Percentiles rank a stretch among this genome's conserved stretches.
These are phyloP conservation scores for Hippocampus abdominalis DNA, from an alignment of 2,113 vertebrate genomes.

Conservation along the genomic window DNA sequence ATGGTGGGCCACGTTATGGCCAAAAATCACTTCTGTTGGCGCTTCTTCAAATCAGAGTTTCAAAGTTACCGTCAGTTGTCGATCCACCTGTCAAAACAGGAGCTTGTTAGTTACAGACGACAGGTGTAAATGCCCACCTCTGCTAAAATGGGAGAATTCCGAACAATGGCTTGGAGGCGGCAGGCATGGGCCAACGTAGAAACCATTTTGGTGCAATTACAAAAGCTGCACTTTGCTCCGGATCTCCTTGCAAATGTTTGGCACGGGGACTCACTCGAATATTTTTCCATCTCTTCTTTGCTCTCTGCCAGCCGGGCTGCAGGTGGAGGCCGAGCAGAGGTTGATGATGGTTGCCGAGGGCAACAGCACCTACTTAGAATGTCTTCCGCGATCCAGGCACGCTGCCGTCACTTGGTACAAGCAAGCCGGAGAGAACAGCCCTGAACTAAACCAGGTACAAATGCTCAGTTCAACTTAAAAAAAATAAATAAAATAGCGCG, in stretches of 20 bases:
- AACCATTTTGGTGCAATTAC: background rate
- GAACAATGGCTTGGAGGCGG: background rate
- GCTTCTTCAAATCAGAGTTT: too few species aligned
- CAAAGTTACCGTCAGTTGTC: too few species aligned
- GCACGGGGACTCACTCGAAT: too few species aligned
- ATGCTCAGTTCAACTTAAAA: background rate
- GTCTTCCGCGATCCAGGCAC: conserved; percentile 76
- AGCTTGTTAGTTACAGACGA: too few species aligned
- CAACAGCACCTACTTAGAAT: conserved; percentile 80
- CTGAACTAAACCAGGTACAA: conserved; percentile 72
- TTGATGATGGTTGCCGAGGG: conserved; percentile 75
- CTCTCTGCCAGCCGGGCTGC: conserved; percentile 65
- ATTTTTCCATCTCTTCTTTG: background rate
- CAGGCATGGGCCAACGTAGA: too few species aligned
- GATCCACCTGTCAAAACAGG: too few species aligned
- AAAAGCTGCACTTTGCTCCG: background rate
- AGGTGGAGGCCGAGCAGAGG: conserved; percentile 75
- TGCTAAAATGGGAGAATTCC: background rate
- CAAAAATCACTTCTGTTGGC: too few species aligned
- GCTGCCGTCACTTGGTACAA: conserved; percentile 76
- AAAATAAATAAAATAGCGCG: background rate
- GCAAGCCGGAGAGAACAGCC: conserved; percentile 72
- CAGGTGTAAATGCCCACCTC: too few species aligned
- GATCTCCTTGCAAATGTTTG: background rate
- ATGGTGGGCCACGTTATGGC: too few species aligned